Conservation (phyloP, 2,888 invertebrate genomes). For the Podabrus alpinus region DNA sequence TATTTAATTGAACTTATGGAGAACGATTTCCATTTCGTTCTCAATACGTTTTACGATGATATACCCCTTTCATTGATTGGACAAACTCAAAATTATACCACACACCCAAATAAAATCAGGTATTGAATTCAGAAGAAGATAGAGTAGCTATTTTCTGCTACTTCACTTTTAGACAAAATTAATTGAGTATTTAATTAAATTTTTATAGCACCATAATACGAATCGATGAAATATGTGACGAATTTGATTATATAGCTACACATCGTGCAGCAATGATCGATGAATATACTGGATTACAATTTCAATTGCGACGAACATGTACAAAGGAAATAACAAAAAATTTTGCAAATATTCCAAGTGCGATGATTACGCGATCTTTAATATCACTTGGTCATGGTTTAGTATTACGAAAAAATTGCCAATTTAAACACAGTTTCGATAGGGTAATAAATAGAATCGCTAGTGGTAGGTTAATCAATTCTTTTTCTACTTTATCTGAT, state of each 20-base stretch:
- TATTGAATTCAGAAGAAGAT: neutral
- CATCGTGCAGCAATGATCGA: slow-evolving; percentile 23
- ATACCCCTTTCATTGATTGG: neutral
- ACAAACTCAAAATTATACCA: neutral
- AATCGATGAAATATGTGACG: slow-evolving; percentile 18
- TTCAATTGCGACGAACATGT: slow-evolving; percentile 15
- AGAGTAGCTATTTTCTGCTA: neutral
- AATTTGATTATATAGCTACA: slow-evolving; percentile 14
- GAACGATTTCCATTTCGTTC: neutral
- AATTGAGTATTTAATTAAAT: neutral
- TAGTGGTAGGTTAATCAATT: neutral
- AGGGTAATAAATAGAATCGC: neutral
- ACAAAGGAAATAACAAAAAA: neutral
- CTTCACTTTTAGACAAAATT: neutral
- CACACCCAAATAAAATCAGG: neutral
- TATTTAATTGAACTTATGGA: neutral
- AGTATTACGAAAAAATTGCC: slow-evolving; percentile 4
- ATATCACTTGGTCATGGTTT: slow-evolving; percentile 1
- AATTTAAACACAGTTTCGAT: slow-evolving; percentile 16
- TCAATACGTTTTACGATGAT: slow-evolving; percentile 2
- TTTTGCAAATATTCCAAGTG: neutral
- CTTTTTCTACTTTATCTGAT: neutral
- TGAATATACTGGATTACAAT: slow-evolving; percentile 25
- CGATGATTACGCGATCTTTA: neutral
- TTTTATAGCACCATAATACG: neutral